A percentile compares a stretch with the other conserved stretches of the same genome.
Evolutionary conservation across 2,113 vertebrate species (phyloP).

Genomic region (Gulo gulo): DNA sequence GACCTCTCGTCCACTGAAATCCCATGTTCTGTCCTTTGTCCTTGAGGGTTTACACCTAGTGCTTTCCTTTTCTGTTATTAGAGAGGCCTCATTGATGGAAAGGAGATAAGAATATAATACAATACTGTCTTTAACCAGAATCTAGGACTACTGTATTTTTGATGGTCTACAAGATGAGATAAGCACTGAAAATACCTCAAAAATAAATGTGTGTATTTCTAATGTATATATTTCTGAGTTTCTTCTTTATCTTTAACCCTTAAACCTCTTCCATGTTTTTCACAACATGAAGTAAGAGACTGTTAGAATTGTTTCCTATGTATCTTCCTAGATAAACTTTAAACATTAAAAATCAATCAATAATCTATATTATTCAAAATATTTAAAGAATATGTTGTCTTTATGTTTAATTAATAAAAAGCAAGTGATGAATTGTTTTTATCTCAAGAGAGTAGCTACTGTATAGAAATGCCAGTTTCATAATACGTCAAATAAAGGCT

Average conservation of each 20-base stretch:
- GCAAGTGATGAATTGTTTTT: not conserved
- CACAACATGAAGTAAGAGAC: not conserved
- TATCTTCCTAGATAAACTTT: not conserved
- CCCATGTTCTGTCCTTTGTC: not conserved
- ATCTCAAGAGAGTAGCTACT: not conserved
- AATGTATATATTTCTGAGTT: not conserved
- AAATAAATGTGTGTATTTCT: not conserved
- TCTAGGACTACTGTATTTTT: not conserved
- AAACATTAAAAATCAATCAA: not conserved
- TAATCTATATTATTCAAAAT: not conserved
- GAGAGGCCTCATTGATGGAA: not conserved
- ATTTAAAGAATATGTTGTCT: not conserved
- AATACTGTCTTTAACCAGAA: not conserved
- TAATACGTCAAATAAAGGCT: not conserved
- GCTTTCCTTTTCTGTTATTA: not conserved
- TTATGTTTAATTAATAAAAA: conserved; percentile 25
- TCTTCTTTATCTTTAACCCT: not conserved
- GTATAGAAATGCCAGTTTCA: not conserved
- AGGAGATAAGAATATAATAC: not conserved
- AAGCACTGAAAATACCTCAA: not conserved
- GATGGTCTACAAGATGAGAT: not conserved
- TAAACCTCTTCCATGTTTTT: not conserved
- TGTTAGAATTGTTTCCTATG: not conserved
- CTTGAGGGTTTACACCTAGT: not conserved
- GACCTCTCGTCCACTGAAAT: not conserved